Percentiles rank a stretch among this genome's conserved stretches.
Evolutionary conservation across 1,140 invertebrate species (phyloP).

Genomic region (Lineus longissimus): DNA sequence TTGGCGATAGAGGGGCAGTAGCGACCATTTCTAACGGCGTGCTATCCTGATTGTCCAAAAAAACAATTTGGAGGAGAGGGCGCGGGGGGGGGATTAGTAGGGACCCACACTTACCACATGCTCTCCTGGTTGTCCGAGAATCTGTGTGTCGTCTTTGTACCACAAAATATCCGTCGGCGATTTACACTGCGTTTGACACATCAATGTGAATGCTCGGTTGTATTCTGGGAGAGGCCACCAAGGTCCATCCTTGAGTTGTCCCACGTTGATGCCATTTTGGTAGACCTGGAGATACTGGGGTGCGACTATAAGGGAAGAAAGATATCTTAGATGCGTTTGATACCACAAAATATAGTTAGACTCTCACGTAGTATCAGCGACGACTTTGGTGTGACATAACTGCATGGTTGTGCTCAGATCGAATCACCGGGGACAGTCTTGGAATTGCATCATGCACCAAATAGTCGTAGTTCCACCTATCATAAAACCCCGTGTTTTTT

Average conservation of each 20-base stretch:
- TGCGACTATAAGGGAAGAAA: background rate
- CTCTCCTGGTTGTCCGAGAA: background rate
- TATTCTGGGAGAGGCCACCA: background rate
- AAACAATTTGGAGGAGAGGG: background rate
- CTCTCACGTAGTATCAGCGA: no score
- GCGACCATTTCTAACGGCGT: no score
- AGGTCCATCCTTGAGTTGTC: background rate
- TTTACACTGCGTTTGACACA: slow-evolving; percentile 2
- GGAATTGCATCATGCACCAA: no score
- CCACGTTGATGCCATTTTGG: slow-evolving; percentile 6
- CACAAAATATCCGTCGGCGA: background rate
- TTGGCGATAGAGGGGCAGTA: no score
- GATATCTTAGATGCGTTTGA: no score
- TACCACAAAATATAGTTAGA: no score
- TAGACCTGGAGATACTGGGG: slow-evolving; percentile 3
- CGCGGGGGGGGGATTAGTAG: background rate
- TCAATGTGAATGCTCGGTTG: slow-evolving; percentile 3
- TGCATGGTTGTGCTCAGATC: no score
- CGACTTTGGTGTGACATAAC: no score
- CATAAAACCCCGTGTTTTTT: no score
- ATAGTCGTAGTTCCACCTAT: no score
- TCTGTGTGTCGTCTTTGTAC: background rate
- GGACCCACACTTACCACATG: background rate
- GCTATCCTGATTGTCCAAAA: background rate
- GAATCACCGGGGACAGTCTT: no score